Evolutionary conservation across 2,888 invertebrate genomes (phyloP).

Genomic region (Scaptomyza reducta): DNA sequence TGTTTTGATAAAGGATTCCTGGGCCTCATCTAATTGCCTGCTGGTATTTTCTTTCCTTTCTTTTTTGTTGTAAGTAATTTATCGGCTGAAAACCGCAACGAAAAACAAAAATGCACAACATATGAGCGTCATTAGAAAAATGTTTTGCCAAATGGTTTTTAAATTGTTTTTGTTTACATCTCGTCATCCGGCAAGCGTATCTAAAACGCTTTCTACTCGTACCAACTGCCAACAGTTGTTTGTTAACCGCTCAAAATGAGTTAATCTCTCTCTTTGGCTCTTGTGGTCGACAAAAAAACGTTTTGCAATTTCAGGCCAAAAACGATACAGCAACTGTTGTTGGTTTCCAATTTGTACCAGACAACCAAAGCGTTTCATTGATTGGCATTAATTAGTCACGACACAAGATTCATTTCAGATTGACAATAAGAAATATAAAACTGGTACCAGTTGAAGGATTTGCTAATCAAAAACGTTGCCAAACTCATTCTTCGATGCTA

Average conservation of each 20-base stretch:
- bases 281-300: conserved; percentile 53
- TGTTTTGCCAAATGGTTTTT: conserved; percentile 81
- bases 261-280: conserved; percentile 48
- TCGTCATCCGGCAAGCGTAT: conserved; percentile 54
- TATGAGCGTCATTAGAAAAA: conserved; percentile 79
- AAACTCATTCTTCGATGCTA: conserved; percentile 51
- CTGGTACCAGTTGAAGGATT: conserved; percentile 73
- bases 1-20: conserved; percentile 78
- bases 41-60: conserved; percentile 24
- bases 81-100: conserved; percentile 71
- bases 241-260: conserved; percentile 60
- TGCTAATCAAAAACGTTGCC: conserved; percentile 60
- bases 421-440: conserved; percentile 50
- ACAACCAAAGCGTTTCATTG: conserved; percentile 38
- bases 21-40: conserved; percentile 65
- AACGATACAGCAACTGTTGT: conserved; percentile 66
- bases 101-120: conserved; percentile 73
- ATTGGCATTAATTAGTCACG: conserved; percentile 67
- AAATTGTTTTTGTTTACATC: conserved; percentile 77
- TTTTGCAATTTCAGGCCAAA: conserved; percentile 60
- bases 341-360: conserved; percentile 18
- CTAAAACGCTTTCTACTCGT: conserved; percentile 64
- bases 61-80: conserved; percentile 45
- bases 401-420: conserved; percentile 3
- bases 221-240: conserved; percentile 64